Evolutionary conservation across 2,888 invertebrate genomes (phyloP).

Genomic region (Theristus sp.): DNA sequence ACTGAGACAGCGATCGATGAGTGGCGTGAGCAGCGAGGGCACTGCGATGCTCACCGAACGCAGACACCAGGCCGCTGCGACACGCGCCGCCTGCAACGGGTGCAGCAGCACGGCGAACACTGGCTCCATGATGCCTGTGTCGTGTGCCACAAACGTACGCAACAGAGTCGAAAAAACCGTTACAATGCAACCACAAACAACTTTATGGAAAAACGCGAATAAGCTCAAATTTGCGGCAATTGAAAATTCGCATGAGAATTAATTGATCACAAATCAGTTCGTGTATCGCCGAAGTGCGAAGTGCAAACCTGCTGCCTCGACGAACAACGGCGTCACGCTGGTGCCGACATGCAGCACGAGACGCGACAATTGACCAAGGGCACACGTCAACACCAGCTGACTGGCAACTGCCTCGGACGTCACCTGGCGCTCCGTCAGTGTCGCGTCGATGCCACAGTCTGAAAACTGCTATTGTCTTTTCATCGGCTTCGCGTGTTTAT

Average conservation of each 20-base stretch:
- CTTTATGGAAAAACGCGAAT: no score
- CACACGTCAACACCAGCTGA: constrained; percentile 75
- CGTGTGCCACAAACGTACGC: neutral
- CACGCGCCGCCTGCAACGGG: constrained; percentile 74
- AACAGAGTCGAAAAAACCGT: no score
- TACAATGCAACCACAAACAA: no score
- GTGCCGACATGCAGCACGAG: constrained; percentile 78
- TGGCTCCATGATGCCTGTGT: constrained; percentile 50
- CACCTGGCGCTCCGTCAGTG: constrained; percentile 49
- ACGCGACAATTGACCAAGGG: constrained; percentile 76
- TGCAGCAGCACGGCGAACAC: constrained; percentile 68
- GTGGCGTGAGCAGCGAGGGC: constrained; percentile 76
- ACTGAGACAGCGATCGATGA: constrained; percentile 50
- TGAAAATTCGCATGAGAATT: no score
- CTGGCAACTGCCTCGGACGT: constrained; percentile 61
- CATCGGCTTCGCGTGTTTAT: no score
- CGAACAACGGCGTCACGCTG: constrained; percentile 68
- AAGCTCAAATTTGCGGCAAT: no score
- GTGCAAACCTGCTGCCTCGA: constrained; percentile 57
- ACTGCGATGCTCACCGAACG: constrained; percentile 66
- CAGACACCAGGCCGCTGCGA: constrained; percentile 74
- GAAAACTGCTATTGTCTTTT: neutral
- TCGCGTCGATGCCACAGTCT: neutral
- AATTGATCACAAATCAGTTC: no score
- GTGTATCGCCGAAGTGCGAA: no score